phyloP scores from a whole-genome alignment of 2,113 vertebrate genomes.

The Myodes glareolus region DNA sequence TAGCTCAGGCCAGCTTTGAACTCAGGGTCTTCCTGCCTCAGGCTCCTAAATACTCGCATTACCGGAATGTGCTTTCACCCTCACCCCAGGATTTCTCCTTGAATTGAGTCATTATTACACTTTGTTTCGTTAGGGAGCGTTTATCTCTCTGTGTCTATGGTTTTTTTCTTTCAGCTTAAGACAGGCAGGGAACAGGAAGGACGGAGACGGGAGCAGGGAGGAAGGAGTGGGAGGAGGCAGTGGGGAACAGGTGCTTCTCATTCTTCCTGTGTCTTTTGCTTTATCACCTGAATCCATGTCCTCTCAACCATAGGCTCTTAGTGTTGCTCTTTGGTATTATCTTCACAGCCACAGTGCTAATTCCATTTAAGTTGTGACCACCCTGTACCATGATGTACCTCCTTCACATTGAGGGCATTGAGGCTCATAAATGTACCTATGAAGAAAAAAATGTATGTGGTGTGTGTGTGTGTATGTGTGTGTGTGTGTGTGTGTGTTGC shows the following conservation, averaged over 20 bases:
- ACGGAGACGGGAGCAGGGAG: not conserved
- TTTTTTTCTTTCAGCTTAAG: not conserved
- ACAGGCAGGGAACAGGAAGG: not conserved
- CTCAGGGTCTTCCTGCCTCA: not conserved
- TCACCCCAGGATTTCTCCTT: not conserved
- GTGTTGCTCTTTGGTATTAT: not conserved
- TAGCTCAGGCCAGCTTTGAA: not conserved
- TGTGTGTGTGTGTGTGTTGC: not conserved
- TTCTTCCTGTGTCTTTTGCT: not conserved
- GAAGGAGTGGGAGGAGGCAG: not conserved
- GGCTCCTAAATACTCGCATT: not conserved
- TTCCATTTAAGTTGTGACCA: not conserved
- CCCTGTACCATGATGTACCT: not conserved
- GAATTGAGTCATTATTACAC: not conserved
- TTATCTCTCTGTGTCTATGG: not conserved
- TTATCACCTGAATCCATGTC: not conserved
- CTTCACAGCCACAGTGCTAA: not conserved
- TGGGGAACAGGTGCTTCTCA: not conserved
- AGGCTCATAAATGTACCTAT: not conserved
- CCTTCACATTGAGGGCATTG: rapidly evolving
- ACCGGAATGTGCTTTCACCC: not conserved
- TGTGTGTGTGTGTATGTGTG: rapidly evolving
- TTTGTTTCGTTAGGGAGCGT: not conserved
- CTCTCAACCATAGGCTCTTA: not conserved
- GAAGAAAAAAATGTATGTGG: not conserved